Conservation (phyloP, 2,797 vertebrate genomes). For the Takifugu ocellatus region DNA sequence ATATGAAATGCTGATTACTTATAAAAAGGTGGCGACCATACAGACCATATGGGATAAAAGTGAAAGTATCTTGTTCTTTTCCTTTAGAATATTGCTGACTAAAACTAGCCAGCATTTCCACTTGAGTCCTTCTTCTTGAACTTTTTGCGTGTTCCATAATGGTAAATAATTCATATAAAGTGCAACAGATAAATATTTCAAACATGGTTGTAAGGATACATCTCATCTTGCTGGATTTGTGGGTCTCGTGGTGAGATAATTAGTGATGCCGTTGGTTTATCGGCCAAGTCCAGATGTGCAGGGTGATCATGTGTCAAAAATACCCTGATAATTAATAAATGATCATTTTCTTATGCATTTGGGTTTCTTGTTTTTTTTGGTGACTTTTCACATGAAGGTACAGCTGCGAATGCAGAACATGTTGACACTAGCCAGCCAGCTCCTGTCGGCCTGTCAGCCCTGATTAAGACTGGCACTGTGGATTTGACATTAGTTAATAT, state of each 20-base stretch:
- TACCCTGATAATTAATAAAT: not conserved
- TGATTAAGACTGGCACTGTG: constrained; percentile 20
- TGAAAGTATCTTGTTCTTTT: constrained; percentile 22
- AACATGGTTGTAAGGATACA: constrained; percentile 64
- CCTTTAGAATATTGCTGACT: constrained; percentile 36
- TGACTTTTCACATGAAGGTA: not conserved
- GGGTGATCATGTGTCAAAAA: not conserved
- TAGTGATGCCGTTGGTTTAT: constrained; percentile 19
- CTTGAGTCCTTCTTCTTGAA: constrained; percentile 64
- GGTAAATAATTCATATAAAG: constrained; percentile 69
- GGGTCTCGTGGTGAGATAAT: constrained; percentile 40
- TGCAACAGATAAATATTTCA: constrained; percentile 76
- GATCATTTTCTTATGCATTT: not conserved
- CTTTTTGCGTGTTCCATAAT: constrained; percentile 59
- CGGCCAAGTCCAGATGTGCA: constrained; percentile 7
- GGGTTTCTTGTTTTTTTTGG: not conserved
- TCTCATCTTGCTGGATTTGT: constrained; percentile 53
- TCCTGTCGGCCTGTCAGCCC: constrained; percentile 18
- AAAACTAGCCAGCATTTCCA: constrained; percentile 45
- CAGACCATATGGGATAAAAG: not conserved
- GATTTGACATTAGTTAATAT: constrained; percentile 47
- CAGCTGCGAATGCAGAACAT: constrained; percentile 24
- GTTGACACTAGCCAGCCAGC: constrained; percentile 12
- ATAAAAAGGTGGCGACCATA: not conserved
- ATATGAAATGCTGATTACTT: not conserved